Evolutionary conservation across 2,797 vertebrate genomes (phyloP).

Genomic region (Molossus molossus): DNA sequence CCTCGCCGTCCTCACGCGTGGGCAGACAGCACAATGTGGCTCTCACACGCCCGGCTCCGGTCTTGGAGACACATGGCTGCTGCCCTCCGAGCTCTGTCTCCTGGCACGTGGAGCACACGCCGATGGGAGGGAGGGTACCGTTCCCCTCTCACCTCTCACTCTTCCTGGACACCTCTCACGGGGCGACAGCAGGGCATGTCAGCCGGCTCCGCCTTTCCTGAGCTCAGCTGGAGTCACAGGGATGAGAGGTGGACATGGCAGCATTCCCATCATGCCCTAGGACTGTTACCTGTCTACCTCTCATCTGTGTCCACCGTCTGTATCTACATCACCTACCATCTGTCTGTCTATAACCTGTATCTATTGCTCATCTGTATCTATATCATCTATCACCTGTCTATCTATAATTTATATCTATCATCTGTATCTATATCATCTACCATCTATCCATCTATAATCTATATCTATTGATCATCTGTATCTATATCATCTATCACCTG

Average conservation of each 20-base stretch:
- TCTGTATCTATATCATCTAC: background rate
- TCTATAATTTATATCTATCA: background rate
- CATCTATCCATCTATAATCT: background rate
- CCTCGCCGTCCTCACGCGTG: too few species aligned
- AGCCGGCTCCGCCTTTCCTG: background rate
- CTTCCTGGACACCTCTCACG: background rate
- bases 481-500: background rate
- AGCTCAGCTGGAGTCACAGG: background rate
- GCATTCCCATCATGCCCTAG: background rate
- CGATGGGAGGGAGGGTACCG: background rate
- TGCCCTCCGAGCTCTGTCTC: fast-evolving
- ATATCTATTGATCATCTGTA: too few species aligned
- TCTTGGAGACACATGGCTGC: background rate
- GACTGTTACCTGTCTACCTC: background rate
- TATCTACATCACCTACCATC: too few species aligned
- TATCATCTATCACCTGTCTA: too few species aligned
- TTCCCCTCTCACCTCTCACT: background rate
- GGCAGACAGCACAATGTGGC: too few species aligned
- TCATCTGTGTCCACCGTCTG: background rate
- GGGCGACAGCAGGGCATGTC: background rate
- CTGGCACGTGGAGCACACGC: fast-evolving
- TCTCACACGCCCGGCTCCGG: fast-evolving
- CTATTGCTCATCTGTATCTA: too few species aligned
- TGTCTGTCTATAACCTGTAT: background rate
- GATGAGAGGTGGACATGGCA: background rate